A percentile compares a stretch with the other conserved stretches of the same genome.
Conservation (phyloP, 1,140 invertebrate species). For the Apis cerana region DNA sequence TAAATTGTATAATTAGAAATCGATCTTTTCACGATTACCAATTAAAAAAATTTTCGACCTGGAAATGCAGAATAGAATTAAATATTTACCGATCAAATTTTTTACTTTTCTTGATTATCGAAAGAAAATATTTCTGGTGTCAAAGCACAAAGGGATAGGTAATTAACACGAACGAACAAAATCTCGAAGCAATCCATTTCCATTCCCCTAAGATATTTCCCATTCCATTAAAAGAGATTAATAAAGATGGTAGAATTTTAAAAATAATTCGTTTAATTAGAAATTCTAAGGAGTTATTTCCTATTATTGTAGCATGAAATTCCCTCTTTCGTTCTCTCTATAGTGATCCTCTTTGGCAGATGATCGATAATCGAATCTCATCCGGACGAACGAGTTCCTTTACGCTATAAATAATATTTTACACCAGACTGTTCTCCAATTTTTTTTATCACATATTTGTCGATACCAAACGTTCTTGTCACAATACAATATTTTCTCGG, state of each 20-base stretch:
- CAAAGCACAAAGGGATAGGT: not conserved
- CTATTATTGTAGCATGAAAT: not conserved
- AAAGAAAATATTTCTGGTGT: no score
- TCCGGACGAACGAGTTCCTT: not conserved
- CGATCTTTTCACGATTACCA: no score
- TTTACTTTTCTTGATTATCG: no score
- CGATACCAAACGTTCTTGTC: not conserved
- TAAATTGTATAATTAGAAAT: no score
- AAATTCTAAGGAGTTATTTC: not conserved
- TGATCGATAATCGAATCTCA: not conserved
- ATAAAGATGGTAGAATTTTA: not conserved
- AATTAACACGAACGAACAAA: constrained; percentile 30
- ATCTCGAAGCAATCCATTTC: not conserved
- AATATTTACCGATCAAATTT: no score
- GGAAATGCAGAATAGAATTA: no score
- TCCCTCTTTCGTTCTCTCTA: not conserved
- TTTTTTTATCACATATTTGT: not conserved
- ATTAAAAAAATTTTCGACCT: no score
- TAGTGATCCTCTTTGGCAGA: not conserved
- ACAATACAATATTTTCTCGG: not conserved
- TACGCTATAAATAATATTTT: not conserved
- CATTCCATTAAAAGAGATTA: not conserved
- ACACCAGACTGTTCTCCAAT: not conserved
- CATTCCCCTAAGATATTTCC: not conserved
- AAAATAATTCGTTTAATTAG: constrained; percentile 10